These are phyloP conservation scores for Sorex araneus DNA, from an alignment of 2,113 vertebrate species.

Conservation along the genomic window DNA sequence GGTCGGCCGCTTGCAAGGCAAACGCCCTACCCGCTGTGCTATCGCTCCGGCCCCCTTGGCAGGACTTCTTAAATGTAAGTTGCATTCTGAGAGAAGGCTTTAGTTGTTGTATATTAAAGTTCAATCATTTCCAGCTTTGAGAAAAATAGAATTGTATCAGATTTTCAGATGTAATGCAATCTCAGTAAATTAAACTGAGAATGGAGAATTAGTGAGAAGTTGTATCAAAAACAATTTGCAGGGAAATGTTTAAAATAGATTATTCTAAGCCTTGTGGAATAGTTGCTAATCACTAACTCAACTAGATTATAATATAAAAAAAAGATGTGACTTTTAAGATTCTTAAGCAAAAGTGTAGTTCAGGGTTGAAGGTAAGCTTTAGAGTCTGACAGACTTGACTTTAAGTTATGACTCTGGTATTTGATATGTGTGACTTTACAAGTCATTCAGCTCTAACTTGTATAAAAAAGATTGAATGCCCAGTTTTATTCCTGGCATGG, in stretches of 20 bases:
- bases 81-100: neutral
- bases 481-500: slow-evolving; percentile 1
- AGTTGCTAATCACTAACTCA: neutral
- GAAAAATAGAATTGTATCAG: slow-evolving; percentile 25
- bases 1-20: too few species aligned
- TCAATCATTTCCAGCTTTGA: slow-evolving; percentile 41
- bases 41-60: too few species aligned
- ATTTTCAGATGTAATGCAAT: neutral
- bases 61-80: slow-evolving; percentile 38
- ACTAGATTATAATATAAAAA: slow-evolving; percentile 40
- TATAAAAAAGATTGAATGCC: slow-evolving; percentile 21
- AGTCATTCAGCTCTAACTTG: neutral
- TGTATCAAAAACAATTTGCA: slow-evolving; percentile 40
- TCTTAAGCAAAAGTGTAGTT: slow-evolving; percentile 24
- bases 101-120: slow-evolving; percentile 20
- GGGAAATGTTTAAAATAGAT: slow-evolving; percentile 51
- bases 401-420: slow-evolving; percentile 47
- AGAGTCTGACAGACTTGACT: slow-evolving; percentile 14
- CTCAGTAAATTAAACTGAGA: slow-evolving; percentile 45
- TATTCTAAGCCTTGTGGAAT: slow-evolving; percentile 14
- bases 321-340: slow-evolving; percentile 31
- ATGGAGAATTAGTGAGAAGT: slow-evolving; percentile 21
- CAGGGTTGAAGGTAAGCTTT: slow-evolving; percentile 36
- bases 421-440: slow-evolving; percentile 3
- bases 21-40: too few species aligned